These are phyloP conservation scores for Bos taurus DNA, from an alignment of 2,113 vertebrate genomes.

Conservation along the genomic window DNA sequence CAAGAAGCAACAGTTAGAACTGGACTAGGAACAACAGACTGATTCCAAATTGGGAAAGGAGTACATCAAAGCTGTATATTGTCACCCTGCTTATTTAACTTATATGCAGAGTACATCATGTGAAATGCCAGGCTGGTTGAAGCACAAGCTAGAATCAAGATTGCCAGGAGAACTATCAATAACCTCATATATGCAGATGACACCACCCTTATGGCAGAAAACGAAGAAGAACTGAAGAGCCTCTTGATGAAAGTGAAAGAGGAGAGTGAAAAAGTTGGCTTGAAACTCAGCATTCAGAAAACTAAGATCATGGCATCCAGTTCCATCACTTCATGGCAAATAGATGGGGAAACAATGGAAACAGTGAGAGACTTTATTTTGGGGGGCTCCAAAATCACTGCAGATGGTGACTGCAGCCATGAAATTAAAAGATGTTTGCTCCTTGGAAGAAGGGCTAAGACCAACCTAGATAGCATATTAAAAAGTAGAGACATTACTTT, in stretches of 20 bases:
- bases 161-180: neutral
- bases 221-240: neutral
- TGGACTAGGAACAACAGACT: neutral
- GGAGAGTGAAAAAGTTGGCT: neutral
- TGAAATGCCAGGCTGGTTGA: neutral
- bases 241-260: neutral
- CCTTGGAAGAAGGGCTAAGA: neutral
- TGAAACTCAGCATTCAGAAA: neutral
- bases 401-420: neutral
- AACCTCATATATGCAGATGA: neutral
- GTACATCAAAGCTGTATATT: neutral
- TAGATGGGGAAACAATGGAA: neutral
- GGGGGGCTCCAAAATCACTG: neutral
- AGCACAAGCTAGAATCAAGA: neutral
- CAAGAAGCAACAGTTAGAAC: neutral
- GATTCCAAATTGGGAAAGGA: neutral
- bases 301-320: neutral
- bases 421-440: neutral
- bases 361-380: neutral
- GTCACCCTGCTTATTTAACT: neutral
- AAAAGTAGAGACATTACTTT: neutral
- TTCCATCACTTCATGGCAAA: neutral
- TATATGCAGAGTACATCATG: neutral
- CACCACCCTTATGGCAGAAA: neutral
- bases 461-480: neutral